Evolutionary conservation across 2,888 invertebrate species (phyloP), one percentile per base, ranked within the genome.

Genomic region (Chorisops tibialis): DNA sequence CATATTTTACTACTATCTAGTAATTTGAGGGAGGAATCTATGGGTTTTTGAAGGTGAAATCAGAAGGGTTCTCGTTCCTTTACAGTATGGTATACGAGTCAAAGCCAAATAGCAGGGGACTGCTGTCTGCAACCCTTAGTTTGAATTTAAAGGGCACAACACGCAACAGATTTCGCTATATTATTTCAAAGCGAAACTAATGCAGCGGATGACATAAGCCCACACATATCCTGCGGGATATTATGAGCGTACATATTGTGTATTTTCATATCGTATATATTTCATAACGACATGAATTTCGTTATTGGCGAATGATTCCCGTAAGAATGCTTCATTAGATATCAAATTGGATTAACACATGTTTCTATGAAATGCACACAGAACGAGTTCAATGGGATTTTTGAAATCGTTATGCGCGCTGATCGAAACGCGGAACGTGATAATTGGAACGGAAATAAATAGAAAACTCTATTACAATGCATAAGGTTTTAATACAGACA

Each of bases 241-340:
- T 19, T 21, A 7, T 48, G 19, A 12, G 7, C 37, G 14, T 39
- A 52, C 39, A 19, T 47, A n/a, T n/a, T n/a, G n/a, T n/a, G n/a
- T n/a, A n/a, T n/a, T n/a, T n/a, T n/a, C n/a, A n/a, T n/a, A n/a
- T n/a, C n/a, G n/a, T 9, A 30, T 22, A 54, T 41, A 54, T 43
- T 41, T 39, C 43, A 43, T 52, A 18, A 16, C 16, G 24, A 45
- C 18, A 56, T 56, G 56, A 56, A 35, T 56, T 16, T 56, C 30
- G 24, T 56, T 56, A 24, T 21, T 19, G 51, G 19, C 39, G 30
- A 56, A 56, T 43, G 43, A 56, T 45, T 56, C 56, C 56, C 56
- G 43, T 43, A 56, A 56, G 56, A 56, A 56, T 56, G 56, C 56
- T 56, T 56, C 56, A 56, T 56, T 56, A 56, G 56, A 45, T 43